phyloP scores from a whole-genome alignment of 2,888 invertebrate genomes.

The Oligia strigilis region DNA sequence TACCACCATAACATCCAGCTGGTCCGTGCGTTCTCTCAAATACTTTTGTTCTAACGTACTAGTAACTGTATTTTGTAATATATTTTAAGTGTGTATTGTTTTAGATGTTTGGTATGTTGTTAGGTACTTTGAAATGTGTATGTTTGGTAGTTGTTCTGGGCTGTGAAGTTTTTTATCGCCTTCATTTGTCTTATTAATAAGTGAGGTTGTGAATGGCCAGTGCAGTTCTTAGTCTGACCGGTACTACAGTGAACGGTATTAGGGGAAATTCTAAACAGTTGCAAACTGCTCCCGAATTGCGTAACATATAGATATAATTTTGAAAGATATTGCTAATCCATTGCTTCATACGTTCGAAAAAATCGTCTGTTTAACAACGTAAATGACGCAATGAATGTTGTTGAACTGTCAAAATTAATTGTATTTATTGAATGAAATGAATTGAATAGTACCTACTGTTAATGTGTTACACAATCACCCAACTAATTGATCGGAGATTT shows the following conservation, averaged over 20 bases:
- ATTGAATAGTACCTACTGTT: too few species aligned
- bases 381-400: too few species aligned
- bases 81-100: conserved; percentile 49
- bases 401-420: too few species aligned
- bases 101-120: not conserved
- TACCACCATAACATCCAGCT: conserved; percentile 46
- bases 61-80: conserved; percentile 54
- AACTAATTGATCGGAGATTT: not conserved
- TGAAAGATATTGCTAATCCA: too few species aligned
- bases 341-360: too few species aligned
- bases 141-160: not conserved
- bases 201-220: not conserved
- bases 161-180: not conserved
- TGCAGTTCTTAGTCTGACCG: not conserved
- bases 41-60: conserved; percentile 39
- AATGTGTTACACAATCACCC: too few species aligned
- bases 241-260: conserved; percentile 1
- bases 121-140: not conserved
- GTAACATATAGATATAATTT: not conserved
- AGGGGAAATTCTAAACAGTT: not conserved
- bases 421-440: too few species aligned
- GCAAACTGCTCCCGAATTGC: not conserved
- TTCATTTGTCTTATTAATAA: not conserved
- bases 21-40: conserved; percentile 27
- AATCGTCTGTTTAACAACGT: too few species aligned